Evolutionary conservation across 2,113 vertebrate genomes (phyloP), one percentile per base, ranked within the genome.

Genomic region (Ailuropoda melanoleuca): DNA sequence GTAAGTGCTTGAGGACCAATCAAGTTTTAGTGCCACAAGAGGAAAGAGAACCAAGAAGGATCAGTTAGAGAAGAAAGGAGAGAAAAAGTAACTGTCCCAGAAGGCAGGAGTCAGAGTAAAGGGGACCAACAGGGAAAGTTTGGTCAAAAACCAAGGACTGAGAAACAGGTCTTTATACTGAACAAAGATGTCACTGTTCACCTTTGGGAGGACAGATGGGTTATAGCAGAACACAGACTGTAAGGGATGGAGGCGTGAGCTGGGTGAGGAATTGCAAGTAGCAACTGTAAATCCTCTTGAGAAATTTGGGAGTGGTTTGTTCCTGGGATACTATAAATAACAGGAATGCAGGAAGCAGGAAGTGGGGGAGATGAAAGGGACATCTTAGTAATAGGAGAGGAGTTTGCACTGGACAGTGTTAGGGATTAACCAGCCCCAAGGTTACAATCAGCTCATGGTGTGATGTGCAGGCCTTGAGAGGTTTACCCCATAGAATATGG

Each of bases 241-340:
- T 50, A 88, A 64, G 48, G 77, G 84, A 80, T 88, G 58, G 75
- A 97, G 95, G 94, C 4, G 4, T 90, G 84, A 97, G 82, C 93
- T 90, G 88, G 80, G 94, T 97, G 80, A 95, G 68, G 95, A 97
- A 96, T 94, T 97, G 70, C 90, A 98, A 98, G 94, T 64, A 97
- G 97, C 95, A 97, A 97, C 87, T 97, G 95, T 97, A 97, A 97
- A 98, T 97, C 96, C 97, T 88, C 90, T 95, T 46, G 70, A 98
- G 97, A 98, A 97, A 98, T 94, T 88, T 97, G 95, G 97, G 97
- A 97, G 95, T 96, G 94, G 90, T 93, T 97, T 97, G 81, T 97
- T 97, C 95, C 97, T 97, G 94, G 37, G 80, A n/a, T 97, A 81
- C 97, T 97, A 97, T 96, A 98, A 98, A 98, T 98, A 97, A 93